phyloP scores from a whole-genome alignment of 2,888 invertebrate species.

The Timema podura region DNA sequence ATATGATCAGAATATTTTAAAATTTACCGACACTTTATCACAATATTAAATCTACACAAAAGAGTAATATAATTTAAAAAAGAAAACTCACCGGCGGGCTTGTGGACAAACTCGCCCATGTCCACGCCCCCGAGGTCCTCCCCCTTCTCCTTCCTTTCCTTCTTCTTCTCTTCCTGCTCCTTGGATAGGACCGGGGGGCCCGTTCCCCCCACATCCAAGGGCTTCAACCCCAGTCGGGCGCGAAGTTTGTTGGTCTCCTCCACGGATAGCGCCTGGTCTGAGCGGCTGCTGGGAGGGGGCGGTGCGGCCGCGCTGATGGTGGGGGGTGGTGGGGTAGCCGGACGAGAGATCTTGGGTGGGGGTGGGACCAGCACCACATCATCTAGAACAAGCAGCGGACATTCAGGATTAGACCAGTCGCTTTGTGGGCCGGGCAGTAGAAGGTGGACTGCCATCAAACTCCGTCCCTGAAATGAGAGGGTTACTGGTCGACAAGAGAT shows the following conservation, averaged over 20 bases:
- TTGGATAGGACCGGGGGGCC: constrained; percentile 47
- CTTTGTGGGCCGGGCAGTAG: too few relatives aligned
- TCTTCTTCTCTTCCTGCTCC: constrained; percentile 47
- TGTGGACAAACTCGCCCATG: constrained; percentile 80
- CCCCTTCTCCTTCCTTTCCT: constrained; percentile 32
- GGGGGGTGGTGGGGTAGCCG: constrained; percentile 39
- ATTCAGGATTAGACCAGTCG: too few relatives aligned
- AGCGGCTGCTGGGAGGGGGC: constrained; percentile 39
- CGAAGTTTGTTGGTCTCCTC: constrained; percentile 85
- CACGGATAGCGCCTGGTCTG: constrained; percentile 60
- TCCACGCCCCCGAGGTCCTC: constrained; percentile 39
- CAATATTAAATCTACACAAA: background rate
- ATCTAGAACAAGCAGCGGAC: constrained; percentile 19
- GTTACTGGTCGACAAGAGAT: too few relatives aligned
- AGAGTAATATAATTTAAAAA: background rate
- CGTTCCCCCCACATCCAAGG: constrained; percentile 64
- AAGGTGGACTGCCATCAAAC: too few relatives aligned
- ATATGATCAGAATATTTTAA: background rate
- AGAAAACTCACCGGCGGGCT: constrained; percentile 58
- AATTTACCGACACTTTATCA: background rate
- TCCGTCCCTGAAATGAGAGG: too few relatives aligned
- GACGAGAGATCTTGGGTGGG: constrained; percentile 40
- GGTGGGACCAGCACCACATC: constrained; percentile 36
- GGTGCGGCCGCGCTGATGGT: constrained; percentile 39
- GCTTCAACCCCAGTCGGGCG: constrained; percentile 90